These are phyloP conservation scores for Diabrotica balteata DNA, from an alignment of 2,888 invertebrate genomes.

Conservation along the genomic window DNA sequence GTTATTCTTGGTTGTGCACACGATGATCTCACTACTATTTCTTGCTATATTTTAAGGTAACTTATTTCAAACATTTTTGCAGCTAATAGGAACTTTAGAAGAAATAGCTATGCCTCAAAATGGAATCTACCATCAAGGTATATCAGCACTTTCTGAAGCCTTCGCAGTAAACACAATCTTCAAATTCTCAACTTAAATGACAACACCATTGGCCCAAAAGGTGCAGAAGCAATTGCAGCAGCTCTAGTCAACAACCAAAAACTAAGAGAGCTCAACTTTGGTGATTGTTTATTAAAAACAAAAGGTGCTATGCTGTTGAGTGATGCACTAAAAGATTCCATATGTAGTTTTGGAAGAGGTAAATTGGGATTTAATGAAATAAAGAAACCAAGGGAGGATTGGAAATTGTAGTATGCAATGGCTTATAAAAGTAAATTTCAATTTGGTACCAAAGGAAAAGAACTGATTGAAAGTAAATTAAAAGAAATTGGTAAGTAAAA, in stretches of 20 bases:
- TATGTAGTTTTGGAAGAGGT: conserved; percentile 62
- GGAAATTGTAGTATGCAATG: conserved; percentile 66
- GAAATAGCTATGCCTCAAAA: conserved; percentile 96
- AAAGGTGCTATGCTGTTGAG: conserved; percentile 77
- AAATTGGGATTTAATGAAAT: conserved; percentile 87
- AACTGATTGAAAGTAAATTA: conserved; percentile 57
- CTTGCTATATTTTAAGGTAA: no score
- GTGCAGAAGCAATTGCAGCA: conserved; percentile 77
- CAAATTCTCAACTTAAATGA: conserved; percentile 89
- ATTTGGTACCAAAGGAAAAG: conserved; percentile 64
- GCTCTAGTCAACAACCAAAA: conserved; percentile 71
- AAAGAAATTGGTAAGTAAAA: conserved; percentile 58
- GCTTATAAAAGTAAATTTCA: conserved; percentile 66
- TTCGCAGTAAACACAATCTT: conserved; percentile 76
- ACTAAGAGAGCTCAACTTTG: conserved; percentile 77
- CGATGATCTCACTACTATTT: no score
- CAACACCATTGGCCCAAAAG: conserved; percentile 84
- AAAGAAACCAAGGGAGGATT: conserved; percentile 72
- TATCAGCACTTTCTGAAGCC: conserved; percentile 80
- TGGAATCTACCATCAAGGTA: conserved; percentile 89
- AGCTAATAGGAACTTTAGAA: conserved; percentile 83
- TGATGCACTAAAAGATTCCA: conserved; percentile 66
- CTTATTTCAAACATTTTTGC: conserved; percentile 33
- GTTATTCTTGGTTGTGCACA: no score
- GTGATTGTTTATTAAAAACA: conserved; percentile 80